These are phyloP conservation scores for Campoletis sonorensis DNA, from an alignment of 1,140 invertebrate genomes.

Conservation along the genomic window DNA sequence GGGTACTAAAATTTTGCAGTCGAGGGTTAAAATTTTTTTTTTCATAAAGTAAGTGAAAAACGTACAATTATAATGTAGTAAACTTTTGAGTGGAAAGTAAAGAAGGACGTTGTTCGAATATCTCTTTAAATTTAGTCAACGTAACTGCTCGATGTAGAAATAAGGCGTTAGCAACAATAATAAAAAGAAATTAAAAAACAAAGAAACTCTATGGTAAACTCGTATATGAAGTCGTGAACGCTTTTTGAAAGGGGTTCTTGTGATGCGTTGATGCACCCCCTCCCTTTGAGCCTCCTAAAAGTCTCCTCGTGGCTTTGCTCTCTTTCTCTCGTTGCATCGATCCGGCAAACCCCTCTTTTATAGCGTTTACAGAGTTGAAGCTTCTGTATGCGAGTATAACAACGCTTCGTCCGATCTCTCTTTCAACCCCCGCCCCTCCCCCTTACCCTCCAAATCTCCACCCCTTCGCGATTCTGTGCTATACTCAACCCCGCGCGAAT, in stretches of 20 bases:
- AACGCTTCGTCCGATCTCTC: slow-evolving; percentile 25
- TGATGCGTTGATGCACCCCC: slow-evolving; percentile 13
- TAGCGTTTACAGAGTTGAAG: slow-evolving; percentile 1
- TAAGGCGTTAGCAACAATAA: background rate
- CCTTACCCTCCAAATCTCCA: slow-evolving; percentile 15
- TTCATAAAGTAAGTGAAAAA: no score
- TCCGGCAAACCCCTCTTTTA: slow-evolving; percentile 24
- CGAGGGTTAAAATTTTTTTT: no score
- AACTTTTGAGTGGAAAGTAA: background rate
- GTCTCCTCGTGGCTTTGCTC: slow-evolving; percentile 26
- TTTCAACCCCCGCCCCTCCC: slow-evolving; percentile 19
- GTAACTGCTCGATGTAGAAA: background rate
- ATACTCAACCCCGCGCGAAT: background rate
- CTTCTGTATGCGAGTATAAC: background rate
- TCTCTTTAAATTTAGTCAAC: background rate
- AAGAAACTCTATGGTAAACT: background rate
- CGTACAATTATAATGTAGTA: no score
- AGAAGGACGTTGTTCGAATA: background rate
- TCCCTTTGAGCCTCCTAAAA: background rate
- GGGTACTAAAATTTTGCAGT: no score
- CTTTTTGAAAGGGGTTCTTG: background rate
- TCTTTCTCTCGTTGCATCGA: slow-evolving; percentile 47
- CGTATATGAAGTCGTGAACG: slow-evolving; percentile 18
- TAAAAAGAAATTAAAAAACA: background rate
- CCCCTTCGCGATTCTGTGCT: slow-evolving; percentile 35